A percentile compares a stretch with the other conserved stretches of the same genome.
phyloP scores from a whole-genome alignment of 1,140 invertebrate species.

The Saccostrea cuccullata region DNA sequence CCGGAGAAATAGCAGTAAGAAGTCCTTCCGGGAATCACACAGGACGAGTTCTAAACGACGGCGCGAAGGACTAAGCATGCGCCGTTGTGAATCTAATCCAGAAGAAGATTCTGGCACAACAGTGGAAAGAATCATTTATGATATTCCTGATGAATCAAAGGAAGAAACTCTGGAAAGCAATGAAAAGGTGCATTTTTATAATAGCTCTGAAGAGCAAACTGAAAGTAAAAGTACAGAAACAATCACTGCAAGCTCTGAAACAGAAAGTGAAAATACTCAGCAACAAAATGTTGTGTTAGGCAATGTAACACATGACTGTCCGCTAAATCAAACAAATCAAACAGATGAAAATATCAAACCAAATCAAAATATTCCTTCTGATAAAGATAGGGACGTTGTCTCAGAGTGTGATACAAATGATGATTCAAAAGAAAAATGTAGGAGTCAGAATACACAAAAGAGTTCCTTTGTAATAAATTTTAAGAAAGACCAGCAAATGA shows the following conservation, averaged over 20 bases:
- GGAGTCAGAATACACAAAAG: not conserved
- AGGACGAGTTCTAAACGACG: constrained; percentile 9
- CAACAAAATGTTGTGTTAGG: not conserved
- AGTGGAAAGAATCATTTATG: constrained; percentile 15
- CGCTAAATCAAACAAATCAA: not conserved
- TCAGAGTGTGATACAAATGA: not conserved
- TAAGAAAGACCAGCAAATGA: not conserved
- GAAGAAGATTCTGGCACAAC: constrained; percentile 10
- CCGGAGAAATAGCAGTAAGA: constrained; percentile 15
- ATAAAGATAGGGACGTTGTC: not conserved
- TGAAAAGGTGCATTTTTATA: not conserved
- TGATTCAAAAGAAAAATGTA: not conserved
- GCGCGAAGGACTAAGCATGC: constrained; percentile 4
- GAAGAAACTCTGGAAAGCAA: not conserved
- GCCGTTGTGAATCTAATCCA: constrained; percentile 21
- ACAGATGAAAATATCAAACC: not conserved
- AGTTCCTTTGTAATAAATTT: not conserved
- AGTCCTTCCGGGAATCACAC: not conserved
- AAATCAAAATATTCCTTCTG: not conserved
- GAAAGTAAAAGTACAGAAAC: constrained; percentile 25
- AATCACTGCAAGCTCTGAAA: not conserved
- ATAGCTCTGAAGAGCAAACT: not conserved
- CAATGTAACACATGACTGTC: not conserved
- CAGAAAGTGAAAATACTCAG: not conserved
- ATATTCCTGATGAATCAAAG: constrained; percentile 18